A percentile compares a stretch with the other conserved stretches of the same genome.
phyloP scores from a whole-genome alignment of 2,113 vertebrate genomes.

The Turnix velox region DNA sequence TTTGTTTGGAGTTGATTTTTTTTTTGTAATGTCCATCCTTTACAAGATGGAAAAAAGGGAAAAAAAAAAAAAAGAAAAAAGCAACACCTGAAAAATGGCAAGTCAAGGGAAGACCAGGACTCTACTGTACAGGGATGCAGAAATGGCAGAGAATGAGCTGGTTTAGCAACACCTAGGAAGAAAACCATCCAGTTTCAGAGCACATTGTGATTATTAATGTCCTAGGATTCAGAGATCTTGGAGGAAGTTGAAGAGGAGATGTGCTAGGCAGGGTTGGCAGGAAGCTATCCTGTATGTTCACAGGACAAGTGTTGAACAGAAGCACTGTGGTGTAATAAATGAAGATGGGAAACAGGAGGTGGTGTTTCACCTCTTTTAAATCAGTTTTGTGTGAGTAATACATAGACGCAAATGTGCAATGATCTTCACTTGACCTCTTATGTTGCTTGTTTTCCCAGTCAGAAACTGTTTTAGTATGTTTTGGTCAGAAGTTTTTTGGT shows the following conservation, averaged over 20 bases:
- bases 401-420: not conserved
- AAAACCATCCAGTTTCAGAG: not conserved
- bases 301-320: no score
- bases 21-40: not conserved
- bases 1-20: not conserved
- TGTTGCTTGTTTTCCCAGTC: not conserved
- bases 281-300: not conserved
- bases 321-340: not conserved
- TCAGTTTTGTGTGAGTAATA: not conserved
- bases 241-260: not conserved
- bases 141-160: not conserved
- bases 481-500: not conserved
- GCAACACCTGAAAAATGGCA: accelerated
- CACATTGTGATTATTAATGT: not conserved
- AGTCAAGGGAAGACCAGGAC: not conserved
- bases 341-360: not conserved
- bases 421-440: not conserved
- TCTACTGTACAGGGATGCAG: not conserved
- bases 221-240: not conserved
- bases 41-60: not conserved
- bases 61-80: not conserved
- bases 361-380: not conserved
- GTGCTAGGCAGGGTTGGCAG: not conserved
- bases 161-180: not conserved
- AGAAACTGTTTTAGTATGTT: not conserved